Base-by-base conservation (phyloP, 2,888 invertebrate genomes). In the Therioaphis trifolii region DNA sequence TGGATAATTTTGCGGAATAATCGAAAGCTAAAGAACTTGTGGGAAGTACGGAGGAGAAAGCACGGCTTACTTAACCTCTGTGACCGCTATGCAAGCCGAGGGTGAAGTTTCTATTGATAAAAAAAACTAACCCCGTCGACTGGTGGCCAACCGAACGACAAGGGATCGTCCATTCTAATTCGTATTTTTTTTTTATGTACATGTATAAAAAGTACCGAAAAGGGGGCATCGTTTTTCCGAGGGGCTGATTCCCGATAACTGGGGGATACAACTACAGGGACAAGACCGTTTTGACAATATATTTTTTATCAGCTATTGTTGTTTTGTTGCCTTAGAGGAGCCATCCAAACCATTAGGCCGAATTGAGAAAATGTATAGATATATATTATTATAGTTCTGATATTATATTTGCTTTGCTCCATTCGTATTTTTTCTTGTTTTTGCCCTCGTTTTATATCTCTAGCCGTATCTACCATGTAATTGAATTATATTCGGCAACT, bases 1-100 rank as follows among this genome's bases (percentile, higher is more conserved):
- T 85, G 85, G 85, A 85, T 85, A 85, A 85, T 85, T 85, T 85
- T 85, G 85, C 71, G 85, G 85, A 85, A 85, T 84, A 85, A 82
- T 75, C 85, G 85, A 82, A 82, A 82, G 72, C 72, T 82, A 82
- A 82, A 49, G 82, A 82, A 82, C 82, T 82, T 66, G 40, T 14
- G 72, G 49, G 11, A 82, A 7, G 61, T 46, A 11, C 27, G 24
- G 18, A 71, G 15, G 49, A 74, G 29, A 63, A 63, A 74, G 80
- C 71, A 71, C 63, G 82, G 82, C 82, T 82, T 82, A 82, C 82
- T 82, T 82, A 82, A 82, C 82, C 82, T 82, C 74, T 74, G 72
- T 52, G 82, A 82, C 82, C 82, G 52, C 72, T 52, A 24, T 21
- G 61, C 11, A 40, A 12, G 40, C 52, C 15, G 52, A 82, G 82